A percentile compares a stretch with the other conserved stretches of the same genome.
Evolutionary conservation across 2,888 invertebrate species (phyloP).

Genomic region (Drosophila subquinaria): DNA sequence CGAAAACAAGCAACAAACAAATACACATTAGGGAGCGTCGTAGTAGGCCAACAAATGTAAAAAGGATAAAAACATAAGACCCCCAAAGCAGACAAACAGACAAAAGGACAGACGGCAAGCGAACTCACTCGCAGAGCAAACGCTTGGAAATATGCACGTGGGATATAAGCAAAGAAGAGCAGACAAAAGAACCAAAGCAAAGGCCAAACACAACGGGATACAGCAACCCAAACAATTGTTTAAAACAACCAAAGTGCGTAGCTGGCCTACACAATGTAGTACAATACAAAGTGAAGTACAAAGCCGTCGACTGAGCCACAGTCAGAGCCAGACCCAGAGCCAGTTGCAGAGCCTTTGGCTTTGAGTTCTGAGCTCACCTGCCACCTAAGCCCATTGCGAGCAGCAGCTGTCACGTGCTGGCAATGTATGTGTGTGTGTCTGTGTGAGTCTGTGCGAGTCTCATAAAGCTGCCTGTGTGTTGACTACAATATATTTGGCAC

Average conservation of each 20-base stretch:
- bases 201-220: slow-evolving; percentile 33
- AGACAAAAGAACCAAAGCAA: slow-evolving; percentile 42
- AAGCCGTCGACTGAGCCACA: slow-evolving; percentile 39
- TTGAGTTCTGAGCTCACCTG: slow-evolving; percentile 56
- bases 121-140: neutral
- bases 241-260: slow-evolving; percentile 68
- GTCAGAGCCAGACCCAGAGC: slow-evolving; percentile 29
- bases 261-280: neutral
- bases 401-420: slow-evolving; percentile 61
- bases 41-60: slow-evolving; percentile 59
- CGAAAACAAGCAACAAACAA: slow-evolving; percentile 37
- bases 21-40: slow-evolving; percentile 41
- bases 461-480: slow-evolving; percentile 54
- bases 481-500: slow-evolving; percentile 71
- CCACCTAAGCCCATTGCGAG: slow-evolving; percentile 41
- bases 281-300: slow-evolving; percentile 21
- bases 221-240: slow-evolving; percentile 66
- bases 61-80: slow-evolving; percentile 62
- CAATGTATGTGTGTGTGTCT: neutral
- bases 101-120: neutral
- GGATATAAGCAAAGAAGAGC: slow-evolving; percentile 23
- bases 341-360: slow-evolving; percentile 32
- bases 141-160: slow-evolving; percentile 32
- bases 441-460: slow-evolving; percentile 16
- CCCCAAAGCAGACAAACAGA: slow-evolving; percentile 20